These are phyloP conservation scores for Zosterops pallidus DNA, from an alignment of 2,113 vertebrate genomes.

Conservation along the genomic window DNA sequence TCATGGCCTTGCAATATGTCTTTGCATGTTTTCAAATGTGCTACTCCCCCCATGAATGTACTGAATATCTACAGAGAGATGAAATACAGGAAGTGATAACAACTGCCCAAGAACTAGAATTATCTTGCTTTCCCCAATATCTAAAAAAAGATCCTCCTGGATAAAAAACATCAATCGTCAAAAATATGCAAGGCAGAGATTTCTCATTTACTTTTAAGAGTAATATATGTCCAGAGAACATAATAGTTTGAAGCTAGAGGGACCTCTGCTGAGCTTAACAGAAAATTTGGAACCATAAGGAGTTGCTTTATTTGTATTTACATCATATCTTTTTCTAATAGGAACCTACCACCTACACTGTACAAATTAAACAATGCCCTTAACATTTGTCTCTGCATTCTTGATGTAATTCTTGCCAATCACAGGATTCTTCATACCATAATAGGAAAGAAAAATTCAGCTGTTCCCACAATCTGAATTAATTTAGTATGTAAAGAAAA, in stretches of 20 bases:
- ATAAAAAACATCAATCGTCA: neutral
- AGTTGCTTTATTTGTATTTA: neutral
- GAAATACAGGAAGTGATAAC: neutral
- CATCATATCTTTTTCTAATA: neutral
- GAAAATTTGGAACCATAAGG: neutral
- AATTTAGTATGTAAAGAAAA: neutral
- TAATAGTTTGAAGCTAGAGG: neutral
- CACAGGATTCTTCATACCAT: neutral
- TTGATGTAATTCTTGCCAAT: neutral
- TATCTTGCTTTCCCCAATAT: neutral
- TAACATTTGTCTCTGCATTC: neutral
- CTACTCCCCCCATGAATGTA: neutral
- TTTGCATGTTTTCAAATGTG: neutral
- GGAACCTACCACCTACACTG: neutral
- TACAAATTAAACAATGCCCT: neutral
- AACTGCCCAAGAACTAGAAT: neutral
- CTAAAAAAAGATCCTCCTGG: neutral
- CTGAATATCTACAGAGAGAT: neutral
- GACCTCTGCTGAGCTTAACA: neutral
- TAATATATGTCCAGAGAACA: neutral
- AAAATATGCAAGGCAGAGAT: neutral
- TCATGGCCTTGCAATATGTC: neutral
- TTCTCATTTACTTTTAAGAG: neutral
- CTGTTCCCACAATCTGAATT: neutral
- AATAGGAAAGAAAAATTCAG: neutral